phyloP scores from a whole-genome alignment of 1,140 invertebrate genomes.

The Eumeta japonica region DNA sequence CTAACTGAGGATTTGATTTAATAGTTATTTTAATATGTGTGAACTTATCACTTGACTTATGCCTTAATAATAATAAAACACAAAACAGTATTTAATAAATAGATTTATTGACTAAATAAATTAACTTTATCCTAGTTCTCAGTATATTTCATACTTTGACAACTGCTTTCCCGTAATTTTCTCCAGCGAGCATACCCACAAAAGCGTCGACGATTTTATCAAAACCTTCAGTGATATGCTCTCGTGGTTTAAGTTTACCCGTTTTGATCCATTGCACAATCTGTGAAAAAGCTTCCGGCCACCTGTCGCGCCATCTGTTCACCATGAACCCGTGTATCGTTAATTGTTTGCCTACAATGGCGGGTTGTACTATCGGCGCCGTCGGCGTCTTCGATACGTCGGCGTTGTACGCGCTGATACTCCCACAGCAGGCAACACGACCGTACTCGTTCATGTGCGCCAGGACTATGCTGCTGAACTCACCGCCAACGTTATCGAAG shows the following conservation, averaged over 20 bases:
- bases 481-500: constrained; percentile 63
- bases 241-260: constrained; percentile 57
- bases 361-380: constrained; percentile 52
- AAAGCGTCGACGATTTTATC: constrained; percentile 62
- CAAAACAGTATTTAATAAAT: background rate
- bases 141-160: constrained; percentile 40
- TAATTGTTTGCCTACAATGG: constrained; percentile 46
- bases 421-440: constrained; percentile 62
- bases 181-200: constrained; percentile 58
- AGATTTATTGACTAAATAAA: background rate
- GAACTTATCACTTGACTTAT: no score
- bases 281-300: constrained; percentile 46
- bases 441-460: constrained; percentile 62
- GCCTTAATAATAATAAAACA: background rate
- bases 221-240: constrained; percentile 60
- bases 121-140: background rate
- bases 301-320: constrained; percentile 29
- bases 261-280: constrained; percentile 52
- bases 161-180: constrained; percentile 63
- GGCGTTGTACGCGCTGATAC: constrained; percentile 58
- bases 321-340: constrained; percentile 55
- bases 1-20: no score
- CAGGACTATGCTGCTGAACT: constrained; percentile 60
- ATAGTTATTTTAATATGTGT: no score
- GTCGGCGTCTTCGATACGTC: constrained; percentile 21